Evolutionary conservation across 2,888 invertebrate species (phyloP).

Genomic region (Meiosimyza decipiens): DNA sequence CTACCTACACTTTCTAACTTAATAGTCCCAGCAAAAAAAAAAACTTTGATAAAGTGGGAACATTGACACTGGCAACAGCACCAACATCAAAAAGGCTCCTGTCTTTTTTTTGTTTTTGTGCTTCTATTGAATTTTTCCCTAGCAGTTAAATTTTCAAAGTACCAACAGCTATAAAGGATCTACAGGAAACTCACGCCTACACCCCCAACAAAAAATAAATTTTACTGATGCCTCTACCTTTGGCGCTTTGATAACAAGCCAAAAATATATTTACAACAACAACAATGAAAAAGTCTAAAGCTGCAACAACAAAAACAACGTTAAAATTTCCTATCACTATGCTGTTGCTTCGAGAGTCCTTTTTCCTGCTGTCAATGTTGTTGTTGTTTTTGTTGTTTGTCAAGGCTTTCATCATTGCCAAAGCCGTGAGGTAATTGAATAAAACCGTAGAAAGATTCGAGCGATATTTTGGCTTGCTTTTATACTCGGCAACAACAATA

Average conservation of each 20-base stretch:
- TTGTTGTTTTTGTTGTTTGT: not conserved
- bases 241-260: not conserved
- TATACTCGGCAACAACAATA: conserved; percentile 18
- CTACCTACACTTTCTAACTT: too few species aligned
- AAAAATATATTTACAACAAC: conserved; percentile 10
- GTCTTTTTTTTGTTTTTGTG: not conserved
- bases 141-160: not conserved
- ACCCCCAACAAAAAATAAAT: too few species aligned
- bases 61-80: conserved; percentile 23
- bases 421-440: conserved; percentile 49
- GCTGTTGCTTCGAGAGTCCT: too few species aligned
- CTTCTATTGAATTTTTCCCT: not conserved
- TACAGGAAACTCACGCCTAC: not conserved
- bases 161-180: not conserved
- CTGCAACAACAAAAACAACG: conserved; percentile 1
- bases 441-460: conserved; percentile 42
- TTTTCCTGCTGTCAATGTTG: not conserved
- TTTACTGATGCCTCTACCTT: not conserved
- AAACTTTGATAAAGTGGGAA: conserved; percentile 9
- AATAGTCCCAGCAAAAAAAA: too few species aligned
- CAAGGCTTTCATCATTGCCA: conserved; percentile 16
- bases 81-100: not conserved
- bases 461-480: conserved; percentile 21
- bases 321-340: not conserved
- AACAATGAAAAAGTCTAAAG: not conserved